phyloP scores from a whole-genome alignment of 2,113 vertebrate species.

The Gyps fulvus region DNA sequence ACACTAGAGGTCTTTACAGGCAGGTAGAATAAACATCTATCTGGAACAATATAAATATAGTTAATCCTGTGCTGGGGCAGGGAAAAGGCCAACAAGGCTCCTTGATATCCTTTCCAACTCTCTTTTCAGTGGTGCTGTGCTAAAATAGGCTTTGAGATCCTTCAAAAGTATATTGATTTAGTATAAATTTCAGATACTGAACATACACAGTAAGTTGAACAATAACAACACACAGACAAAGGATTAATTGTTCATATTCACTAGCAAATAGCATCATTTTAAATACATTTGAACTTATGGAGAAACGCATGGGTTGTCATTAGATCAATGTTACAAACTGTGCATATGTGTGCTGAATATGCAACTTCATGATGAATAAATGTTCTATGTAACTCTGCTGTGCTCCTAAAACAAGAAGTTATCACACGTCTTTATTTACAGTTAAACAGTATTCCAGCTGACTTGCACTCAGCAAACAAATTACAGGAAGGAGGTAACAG shows the following conservation, averaged over 20 bases:
- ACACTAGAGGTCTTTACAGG: background rate
- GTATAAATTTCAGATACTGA: background rate
- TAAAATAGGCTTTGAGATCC: background rate
- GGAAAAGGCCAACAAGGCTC: background rate
- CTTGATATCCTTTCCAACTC: background rate
- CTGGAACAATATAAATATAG: background rate
- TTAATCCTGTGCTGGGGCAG: background rate
- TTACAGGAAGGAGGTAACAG: background rate
- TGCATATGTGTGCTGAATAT: background rate
- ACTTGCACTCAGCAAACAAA: background rate
- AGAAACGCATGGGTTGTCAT: background rate
- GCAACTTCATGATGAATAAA: background rate
- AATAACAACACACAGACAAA: background rate
- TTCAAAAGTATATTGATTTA: background rate
- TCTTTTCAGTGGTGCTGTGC: background rate
- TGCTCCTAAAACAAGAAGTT: background rate
- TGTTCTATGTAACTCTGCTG: background rate
- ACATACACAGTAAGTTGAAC: background rate
- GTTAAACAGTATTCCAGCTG: background rate
- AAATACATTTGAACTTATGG: background rate
- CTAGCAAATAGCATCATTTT: background rate
- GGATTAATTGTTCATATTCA: background rate
- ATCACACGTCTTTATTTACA: background rate
- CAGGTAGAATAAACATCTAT: background rate
- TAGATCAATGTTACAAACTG: background rate